Base-by-base conservation (phyloP, 2,888 invertebrate species). In the Idaea dimidiata region DNA sequence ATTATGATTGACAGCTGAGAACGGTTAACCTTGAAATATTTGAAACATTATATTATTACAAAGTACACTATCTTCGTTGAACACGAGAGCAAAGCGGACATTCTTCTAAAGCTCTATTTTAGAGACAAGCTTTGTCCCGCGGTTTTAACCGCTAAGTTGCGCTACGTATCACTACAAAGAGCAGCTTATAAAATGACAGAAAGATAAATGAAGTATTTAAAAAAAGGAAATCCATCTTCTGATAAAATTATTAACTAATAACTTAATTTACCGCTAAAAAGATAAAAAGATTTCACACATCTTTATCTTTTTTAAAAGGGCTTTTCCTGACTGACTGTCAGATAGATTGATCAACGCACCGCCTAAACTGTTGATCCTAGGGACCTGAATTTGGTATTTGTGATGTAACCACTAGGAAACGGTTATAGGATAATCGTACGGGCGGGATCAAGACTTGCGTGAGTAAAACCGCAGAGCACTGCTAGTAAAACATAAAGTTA, bases 1-100 rank as follows among this genome's bases (percentile, higher is more conserved):
- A 91, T 91, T 91, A 92, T 92, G 92, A 92, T 92, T 92, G 92
- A 92, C 92, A 92, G 92, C 90, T 92, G 88, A 91, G 91, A 91
- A 91, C 91, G 91, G 91, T 91, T 91, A 90, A 89, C 92, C 92
- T 92, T 92, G 92, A 91, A 92, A 92, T 92, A 92, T 91, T 92
- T 91, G 91, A 91, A 92, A 91, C 92, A 91, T 92, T 91, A 91
- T 91, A 92, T 89, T 91, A 90, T 89, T 91, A 91, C 89, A 89
- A 91, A 92, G 91, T 91, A 92, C 91, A 90, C 91, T 89, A 91
- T 91, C 87, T 90, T 87, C 79, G 78, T 80, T 79, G 71, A 77
- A 80, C 88, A 84, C 80, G 80, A 77, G 87, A 87, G 87, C 75
- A 69, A 80, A 81, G 80, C 80, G 90, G 90, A 80, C 89, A 82